Evolutionary conservation across 1,140 invertebrate species (phyloP).

Genomic region (Cyclargus thomasi): DNA sequence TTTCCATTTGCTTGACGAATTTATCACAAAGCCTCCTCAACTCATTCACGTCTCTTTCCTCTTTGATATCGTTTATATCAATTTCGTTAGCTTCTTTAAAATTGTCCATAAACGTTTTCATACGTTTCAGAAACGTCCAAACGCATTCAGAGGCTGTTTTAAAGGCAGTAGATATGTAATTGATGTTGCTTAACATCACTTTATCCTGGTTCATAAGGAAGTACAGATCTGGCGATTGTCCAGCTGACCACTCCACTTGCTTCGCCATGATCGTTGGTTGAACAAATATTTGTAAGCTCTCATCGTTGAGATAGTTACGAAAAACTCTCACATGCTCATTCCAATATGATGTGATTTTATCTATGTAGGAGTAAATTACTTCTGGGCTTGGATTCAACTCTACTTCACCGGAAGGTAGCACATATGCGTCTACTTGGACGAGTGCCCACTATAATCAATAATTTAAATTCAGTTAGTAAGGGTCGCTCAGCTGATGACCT

Average conservation of each 20-base stretch:
- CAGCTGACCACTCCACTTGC: conserved; percentile 80
- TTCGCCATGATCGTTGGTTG: conserved; percentile 86
- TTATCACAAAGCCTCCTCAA: conserved; percentile 78
- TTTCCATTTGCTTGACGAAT: conserved; percentile 77
- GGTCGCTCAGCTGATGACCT: too few species aligned
- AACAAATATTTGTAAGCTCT: conserved; percentile 61
- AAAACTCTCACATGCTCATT: conserved; percentile 75
- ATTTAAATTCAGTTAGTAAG: too few species aligned
- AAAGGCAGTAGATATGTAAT: conserved; percentile 74
- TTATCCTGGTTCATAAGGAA: conserved; percentile 81
- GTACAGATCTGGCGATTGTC: conserved; percentile 78
- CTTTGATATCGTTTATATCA: conserved; percentile 74
- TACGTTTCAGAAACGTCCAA: conserved; percentile 79
- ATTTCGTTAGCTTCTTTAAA: conserved; percentile 82
- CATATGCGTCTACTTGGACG: conserved; percentile 76
- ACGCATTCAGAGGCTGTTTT: conserved; percentile 78
- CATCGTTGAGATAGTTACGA: conserved; percentile 77
- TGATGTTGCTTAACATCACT: conserved; percentile 74
- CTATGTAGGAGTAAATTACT: conserved; percentile 72
- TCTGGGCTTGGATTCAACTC: conserved; percentile 76
- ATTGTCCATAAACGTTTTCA: conserved; percentile 80
- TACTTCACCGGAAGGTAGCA: conserved; percentile 64
- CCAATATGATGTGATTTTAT: conserved; percentile 77
- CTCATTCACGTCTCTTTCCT: conserved; percentile 72
- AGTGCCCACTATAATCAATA: conserved; percentile 69